Percentiles rank a stretch among this genome's conserved stretches.
phyloP scores from a whole-genome alignment of 2,113 vertebrate genomes.

The Hiodon alosoides region DNA sequence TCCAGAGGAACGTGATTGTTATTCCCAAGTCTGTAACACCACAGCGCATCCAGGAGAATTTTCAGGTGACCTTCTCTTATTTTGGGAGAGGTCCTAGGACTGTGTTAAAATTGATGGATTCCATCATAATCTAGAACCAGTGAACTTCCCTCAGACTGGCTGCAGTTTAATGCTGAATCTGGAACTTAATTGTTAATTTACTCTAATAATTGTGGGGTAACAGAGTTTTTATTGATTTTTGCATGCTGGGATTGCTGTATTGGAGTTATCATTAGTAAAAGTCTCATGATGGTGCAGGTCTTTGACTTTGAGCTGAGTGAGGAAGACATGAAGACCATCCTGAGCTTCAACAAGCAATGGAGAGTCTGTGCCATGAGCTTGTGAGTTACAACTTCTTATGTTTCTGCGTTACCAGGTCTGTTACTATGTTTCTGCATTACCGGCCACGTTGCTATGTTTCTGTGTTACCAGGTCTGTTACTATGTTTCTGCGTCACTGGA shows the following conservation, averaged over 20 bases:
- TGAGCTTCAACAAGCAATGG: constrained; percentile 71
- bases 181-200: too few species aligned
- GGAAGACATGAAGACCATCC: constrained; percentile 70
- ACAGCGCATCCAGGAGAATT: constrained; percentile 73
- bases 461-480: too few species aligned
- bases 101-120: too few species aligned
- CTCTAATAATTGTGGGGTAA: background rate
- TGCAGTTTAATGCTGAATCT: too few species aligned
- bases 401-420: background rate
- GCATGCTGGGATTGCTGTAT: background rate
- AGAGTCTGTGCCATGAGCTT: constrained; percentile 61
- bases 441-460: too few species aligned
- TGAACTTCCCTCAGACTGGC: background rate
- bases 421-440: too few species aligned
- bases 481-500: too few species aligned
- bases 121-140: too few species aligned
- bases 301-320: constrained; percentile 78
- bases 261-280: background rate
- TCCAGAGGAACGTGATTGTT: constrained; percentile 78
- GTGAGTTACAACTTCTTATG: constrained; percentile 57
- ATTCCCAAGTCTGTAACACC: constrained; percentile 78
- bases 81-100: too few species aligned
- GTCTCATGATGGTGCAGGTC: constrained; percentile 53
- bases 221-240: background rate
- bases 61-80: constrained; percentile 60